These are phyloP conservation scores for Myiothlypis chrysogaster DNA, from an alignment of 2,797 vertebrate genomes.

Conservation along the genomic window DNA sequence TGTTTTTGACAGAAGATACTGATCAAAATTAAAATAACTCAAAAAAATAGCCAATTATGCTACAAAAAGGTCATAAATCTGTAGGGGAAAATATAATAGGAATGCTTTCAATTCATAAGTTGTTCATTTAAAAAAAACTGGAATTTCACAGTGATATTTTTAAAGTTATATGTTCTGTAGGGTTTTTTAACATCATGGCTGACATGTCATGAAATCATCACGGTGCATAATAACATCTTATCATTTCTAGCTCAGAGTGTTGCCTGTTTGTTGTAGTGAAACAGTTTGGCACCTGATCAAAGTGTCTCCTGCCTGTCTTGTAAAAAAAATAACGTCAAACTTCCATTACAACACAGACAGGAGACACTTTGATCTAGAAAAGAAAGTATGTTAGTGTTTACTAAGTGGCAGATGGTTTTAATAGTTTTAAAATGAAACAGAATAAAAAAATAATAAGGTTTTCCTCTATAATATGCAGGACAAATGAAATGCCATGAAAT, in stretches of 20 bases:
- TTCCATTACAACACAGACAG: constrained; percentile 45
- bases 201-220: constrained; percentile 42
- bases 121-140: background rate
- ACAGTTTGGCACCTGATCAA: constrained; percentile 59
- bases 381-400: constrained; percentile 63
- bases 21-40: background rate
- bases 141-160: background rate
- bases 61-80: background rate
- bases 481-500: background rate
- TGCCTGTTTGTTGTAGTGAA: constrained; percentile 57
- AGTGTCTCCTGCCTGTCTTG: constrained; percentile 54
- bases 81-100: background rate
- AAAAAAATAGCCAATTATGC: background rate
- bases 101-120: background rate
- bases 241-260: constrained; percentile 46
- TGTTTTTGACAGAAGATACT: background rate
- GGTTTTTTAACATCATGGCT: background rate
- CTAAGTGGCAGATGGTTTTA: constrained; percentile 61
- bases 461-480: background rate
- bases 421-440: constrained; percentile 55
- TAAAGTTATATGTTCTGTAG: background rate
- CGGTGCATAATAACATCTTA: background rate
- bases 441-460: background rate
- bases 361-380: constrained; percentile 64
- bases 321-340: constrained; percentile 48